Conservation (phyloP, 1,140 invertebrate genomes). For the Pseudomyrmex dendroicus region DNA sequence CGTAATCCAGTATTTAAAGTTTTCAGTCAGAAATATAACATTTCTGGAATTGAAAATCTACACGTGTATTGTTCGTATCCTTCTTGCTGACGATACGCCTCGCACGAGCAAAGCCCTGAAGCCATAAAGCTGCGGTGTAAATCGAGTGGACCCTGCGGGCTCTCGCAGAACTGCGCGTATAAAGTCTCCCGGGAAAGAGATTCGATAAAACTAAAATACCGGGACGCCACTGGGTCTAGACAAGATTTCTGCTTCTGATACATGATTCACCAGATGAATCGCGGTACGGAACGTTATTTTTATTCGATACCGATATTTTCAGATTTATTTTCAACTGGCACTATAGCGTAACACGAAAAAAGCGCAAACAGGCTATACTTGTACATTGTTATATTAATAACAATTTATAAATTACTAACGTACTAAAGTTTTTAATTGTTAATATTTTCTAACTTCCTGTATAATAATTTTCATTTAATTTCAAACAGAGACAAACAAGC, state of each 20-base stretch:
- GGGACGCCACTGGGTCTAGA: slow-evolving; percentile 41
- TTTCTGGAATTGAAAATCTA: slow-evolving; percentile 34
- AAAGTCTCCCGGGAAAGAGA: slow-evolving; percentile 49
- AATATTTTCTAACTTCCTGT: background rate
- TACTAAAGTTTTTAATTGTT: background rate
- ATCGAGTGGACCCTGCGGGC: slow-evolving; percentile 63
- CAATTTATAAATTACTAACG: too few species aligned
- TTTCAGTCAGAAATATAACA: background rate
- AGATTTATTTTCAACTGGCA: background rate
- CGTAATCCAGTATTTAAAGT: background rate
- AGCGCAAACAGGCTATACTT: too few species aligned
- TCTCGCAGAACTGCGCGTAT: slow-evolving; percentile 34
- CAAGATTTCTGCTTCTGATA: slow-evolving; percentile 44
- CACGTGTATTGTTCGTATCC: slow-evolving; percentile 9
- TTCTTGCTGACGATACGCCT: slow-evolving; percentile 49
- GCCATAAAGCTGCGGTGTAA: slow-evolving; percentile 65
- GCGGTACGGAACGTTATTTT: slow-evolving; percentile 4
- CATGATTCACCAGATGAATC: slow-evolving; percentile 10
- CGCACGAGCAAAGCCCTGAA: slow-evolving; percentile 40
- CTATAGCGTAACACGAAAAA: background rate
- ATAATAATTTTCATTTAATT: slow-evolving; percentile 37
- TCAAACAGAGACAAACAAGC: background rate
- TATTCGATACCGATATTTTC: slow-evolving; percentile 5
- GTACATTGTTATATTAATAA: too few species aligned
- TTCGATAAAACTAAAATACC: slow-evolving; percentile 60